Evolutionary conservation across 2,113 vertebrate genomes (phyloP).

Genomic region (Physeter macrocephalus): DNA sequence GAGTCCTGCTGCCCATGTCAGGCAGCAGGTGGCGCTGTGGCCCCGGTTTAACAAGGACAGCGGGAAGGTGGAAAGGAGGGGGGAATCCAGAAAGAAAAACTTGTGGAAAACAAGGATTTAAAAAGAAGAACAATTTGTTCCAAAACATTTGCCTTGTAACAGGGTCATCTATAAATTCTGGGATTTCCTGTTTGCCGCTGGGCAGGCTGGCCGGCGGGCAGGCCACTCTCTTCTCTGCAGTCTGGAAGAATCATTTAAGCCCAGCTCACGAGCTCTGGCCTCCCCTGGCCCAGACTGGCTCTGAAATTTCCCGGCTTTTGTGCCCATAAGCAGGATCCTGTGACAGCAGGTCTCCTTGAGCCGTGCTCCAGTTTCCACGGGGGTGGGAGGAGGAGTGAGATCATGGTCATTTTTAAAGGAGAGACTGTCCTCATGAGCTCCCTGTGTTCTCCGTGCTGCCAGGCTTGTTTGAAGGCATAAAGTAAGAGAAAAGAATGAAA

Average conservation of each 20-base stretch:
- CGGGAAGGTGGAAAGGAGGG: slow-evolving; percentile 34
- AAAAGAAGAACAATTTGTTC: slow-evolving; percentile 81
- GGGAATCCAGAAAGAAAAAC: slow-evolving; percentile 55
- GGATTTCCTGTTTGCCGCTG: slow-evolving; percentile 81
- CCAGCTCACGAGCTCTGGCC: slow-evolving; percentile 27
- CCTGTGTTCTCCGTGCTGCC: neutral
- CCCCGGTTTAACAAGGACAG: slow-evolving; percentile 58
- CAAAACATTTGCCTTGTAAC: slow-evolving; percentile 83
- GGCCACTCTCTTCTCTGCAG: slow-evolving; percentile 50
- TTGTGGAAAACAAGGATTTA: slow-evolving; percentile 74
- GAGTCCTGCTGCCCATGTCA: neutral
- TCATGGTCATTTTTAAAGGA: slow-evolving; percentile 66
- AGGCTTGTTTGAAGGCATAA: slow-evolving; percentile 13
- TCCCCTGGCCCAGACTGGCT: slow-evolving; percentile 40
- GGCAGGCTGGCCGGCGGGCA: slow-evolving; percentile 43
- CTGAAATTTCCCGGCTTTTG: slow-evolving; percentile 70
- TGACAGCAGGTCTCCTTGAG: slow-evolving; percentile 10
- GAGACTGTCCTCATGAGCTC: slow-evolving; percentile 25
- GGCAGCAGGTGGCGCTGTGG: slow-evolving; percentile 79
- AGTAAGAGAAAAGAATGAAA: neutral
- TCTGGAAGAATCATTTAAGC: slow-evolving; percentile 59
- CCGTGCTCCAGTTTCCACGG: slow-evolving; percentile 70
- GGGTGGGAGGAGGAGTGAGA: slow-evolving; percentile 64
- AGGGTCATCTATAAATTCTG: slow-evolving; percentile 83
- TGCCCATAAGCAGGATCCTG: slow-evolving; percentile 65